A percentile compares a stretch with the other conserved stretches of the same genome.
Conservation (phyloP, 2,113 vertebrate genomes). For the Theristicus caerulescens region DNA sequence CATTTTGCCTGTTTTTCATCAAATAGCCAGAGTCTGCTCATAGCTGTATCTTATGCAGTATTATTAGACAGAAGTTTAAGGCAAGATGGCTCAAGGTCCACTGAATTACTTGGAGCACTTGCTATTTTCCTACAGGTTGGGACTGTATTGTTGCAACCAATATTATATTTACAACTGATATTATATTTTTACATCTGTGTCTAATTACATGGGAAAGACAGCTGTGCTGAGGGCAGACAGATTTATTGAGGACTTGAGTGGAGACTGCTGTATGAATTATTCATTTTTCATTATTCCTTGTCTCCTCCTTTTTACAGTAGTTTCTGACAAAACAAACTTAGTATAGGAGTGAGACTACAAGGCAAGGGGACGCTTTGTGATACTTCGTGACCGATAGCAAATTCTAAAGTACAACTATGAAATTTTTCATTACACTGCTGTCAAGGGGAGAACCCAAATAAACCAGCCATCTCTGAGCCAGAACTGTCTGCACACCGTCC, state of each 20-base stretch:
- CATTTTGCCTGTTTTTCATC: neutral
- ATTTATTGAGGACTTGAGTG: constrained; percentile 5
- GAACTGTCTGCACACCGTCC: constrained; percentile 63
- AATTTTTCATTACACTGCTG: neutral
- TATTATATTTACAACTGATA: neutral
- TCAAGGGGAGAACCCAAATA: constrained; percentile 10
- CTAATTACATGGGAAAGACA: constrained; percentile 23
- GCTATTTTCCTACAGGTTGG: neutral
- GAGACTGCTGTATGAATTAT: constrained; percentile 42
- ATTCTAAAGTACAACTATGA: neutral
- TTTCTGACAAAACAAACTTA: neutral
- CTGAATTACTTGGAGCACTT: neutral
- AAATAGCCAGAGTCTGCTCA: neutral
- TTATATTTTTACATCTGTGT: constrained; percentile 24
- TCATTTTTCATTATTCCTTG: constrained; percentile 25
- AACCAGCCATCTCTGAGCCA: neutral
- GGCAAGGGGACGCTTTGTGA: neutral
- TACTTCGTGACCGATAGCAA: neutral
- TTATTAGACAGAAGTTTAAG: neutral
- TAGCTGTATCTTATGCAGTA: neutral
- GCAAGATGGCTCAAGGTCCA: neutral
- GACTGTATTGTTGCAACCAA: neutral
- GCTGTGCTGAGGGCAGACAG: constrained; percentile 40
- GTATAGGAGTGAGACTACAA: neutral
- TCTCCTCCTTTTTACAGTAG: constrained; percentile 30